Percentiles rank a stretch among this genome's conserved stretches.
These are phyloP conservation scores for Brachionus plicatilis DNA, from an alignment of 1,140 invertebrate species.

Conservation along the genomic window DNA sequence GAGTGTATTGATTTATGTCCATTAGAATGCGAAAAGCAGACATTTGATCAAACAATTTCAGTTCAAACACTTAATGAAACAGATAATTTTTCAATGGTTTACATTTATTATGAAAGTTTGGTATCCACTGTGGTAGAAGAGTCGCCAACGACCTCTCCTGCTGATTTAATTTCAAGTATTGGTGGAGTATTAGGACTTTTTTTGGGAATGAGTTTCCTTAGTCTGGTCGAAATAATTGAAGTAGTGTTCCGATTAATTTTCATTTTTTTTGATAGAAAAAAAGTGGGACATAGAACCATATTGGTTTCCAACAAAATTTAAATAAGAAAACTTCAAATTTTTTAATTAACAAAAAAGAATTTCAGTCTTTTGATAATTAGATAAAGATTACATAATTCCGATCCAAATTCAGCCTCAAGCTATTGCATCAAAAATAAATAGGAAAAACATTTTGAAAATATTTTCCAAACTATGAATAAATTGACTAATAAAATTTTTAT, in stretches of 20 bases:
- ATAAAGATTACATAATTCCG: too few species aligned
- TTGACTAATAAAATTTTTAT: too few species aligned
- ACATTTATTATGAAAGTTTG: slow-evolving; percentile 19
- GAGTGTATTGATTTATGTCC: neutral
- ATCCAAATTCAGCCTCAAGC: too few species aligned
- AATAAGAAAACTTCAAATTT: too few species aligned
- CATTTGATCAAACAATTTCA: neutral
- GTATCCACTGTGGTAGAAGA: neutral
- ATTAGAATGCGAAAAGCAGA: neutral
- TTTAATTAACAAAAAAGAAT: too few species aligned
- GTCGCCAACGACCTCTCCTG: neutral
- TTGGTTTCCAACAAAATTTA: too few species aligned
- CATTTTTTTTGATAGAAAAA: neutral
- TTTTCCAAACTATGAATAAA: too few species aligned
- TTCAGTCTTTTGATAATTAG: too few species aligned
- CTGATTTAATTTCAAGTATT: neutral
- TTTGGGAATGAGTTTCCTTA: neutral
- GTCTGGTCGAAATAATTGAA: neutral
- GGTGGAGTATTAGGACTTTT: neutral
- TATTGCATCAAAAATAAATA: too few species aligned
- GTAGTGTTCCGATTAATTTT: neutral
- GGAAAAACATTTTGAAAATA: too few species aligned
- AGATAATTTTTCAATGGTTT: neutral
- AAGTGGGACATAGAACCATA: neutral
- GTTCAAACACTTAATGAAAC: neutral